Evolutionary conservation across 2,888 invertebrate species (phyloP).

Genomic region (Drosophila paucipuncta): DNA sequence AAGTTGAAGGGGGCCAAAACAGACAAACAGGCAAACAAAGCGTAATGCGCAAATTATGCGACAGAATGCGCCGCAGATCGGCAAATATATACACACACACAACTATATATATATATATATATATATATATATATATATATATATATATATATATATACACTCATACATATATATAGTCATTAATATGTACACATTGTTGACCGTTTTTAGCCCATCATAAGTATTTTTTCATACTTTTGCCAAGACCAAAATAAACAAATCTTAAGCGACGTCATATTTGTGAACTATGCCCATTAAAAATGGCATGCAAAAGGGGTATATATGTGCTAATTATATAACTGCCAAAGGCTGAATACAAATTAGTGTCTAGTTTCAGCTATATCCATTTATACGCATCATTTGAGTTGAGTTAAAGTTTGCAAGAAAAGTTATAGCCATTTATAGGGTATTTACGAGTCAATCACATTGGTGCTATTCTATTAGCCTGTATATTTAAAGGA

Average conservation of each 20-base stretch:
- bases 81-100: not conserved
- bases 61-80: constrained; percentile 27
- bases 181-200: constrained; percentile 23
- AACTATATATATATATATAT: not conserved
- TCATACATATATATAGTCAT: not conserved
- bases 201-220: constrained; percentile 57
- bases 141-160: not conserved
- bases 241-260: constrained; percentile 62
- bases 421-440: not conserved
- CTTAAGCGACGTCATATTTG: constrained; percentile 20
- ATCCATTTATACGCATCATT: not conserved
- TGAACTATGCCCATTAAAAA: constrained; percentile 1
- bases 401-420: not conserved
- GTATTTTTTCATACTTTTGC: constrained; percentile 64
- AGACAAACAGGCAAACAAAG: constrained; percentile 44
- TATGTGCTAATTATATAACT: not conserved
- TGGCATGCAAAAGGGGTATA: not conserved
- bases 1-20: constrained; percentile 28
- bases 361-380: not conserved
- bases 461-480: not conserved
- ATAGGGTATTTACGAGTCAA: not conserved
- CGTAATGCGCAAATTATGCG: constrained; percentile 71
- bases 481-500: not conserved
- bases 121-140: not conserved
- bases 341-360: not conserved